A percentile compares a stretch with the other conserved stretches of the same genome.
Evolutionary conservation across 2,797 vertebrate species (phyloP).

Genomic region (Otus scops): DNA sequence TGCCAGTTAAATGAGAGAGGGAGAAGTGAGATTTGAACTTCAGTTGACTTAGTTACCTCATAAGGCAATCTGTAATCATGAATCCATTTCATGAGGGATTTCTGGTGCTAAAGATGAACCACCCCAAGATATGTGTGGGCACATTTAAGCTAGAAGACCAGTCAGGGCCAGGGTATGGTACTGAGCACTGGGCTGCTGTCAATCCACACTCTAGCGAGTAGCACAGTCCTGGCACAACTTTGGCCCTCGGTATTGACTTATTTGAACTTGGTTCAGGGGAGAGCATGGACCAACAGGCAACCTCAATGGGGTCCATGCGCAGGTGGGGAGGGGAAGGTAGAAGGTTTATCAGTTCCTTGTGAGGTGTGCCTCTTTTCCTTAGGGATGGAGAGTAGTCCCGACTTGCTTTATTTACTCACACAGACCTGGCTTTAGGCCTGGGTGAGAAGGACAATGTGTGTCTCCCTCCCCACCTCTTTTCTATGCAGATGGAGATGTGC

Average conservation of each 20-base stretch:
- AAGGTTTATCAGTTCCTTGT: not conserved
- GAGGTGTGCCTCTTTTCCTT: not conserved
- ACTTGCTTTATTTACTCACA: not conserved
- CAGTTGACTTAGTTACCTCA: not conserved
- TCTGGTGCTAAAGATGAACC: not conserved
- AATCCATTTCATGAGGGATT: not conserved
- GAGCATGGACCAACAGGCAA: not conserved
- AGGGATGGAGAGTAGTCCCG: rapidly evolving
- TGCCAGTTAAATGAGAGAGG: not conserved
- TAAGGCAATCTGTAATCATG: not conserved
- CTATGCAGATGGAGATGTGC: slow-evolving; percentile 60
- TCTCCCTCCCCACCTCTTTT: not conserved
- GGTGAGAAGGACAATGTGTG: rapidly evolving
- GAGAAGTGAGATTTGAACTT: not conserved
- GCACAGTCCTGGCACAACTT: not conserved
- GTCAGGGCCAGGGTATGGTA: no score
- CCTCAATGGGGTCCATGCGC: rapidly evolving
- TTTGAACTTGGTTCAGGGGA: not conserved
- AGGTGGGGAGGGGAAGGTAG: not conserved
- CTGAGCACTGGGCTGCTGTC: not conserved
- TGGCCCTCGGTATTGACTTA: not conserved
- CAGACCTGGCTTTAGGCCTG: not conserved
- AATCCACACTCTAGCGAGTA: rapidly evolving
- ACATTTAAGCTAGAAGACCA: not conserved
- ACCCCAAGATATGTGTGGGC: not conserved